Base-by-base conservation (phyloP, 2,888 invertebrate genomes). In the Magallana nippona region DNA sequence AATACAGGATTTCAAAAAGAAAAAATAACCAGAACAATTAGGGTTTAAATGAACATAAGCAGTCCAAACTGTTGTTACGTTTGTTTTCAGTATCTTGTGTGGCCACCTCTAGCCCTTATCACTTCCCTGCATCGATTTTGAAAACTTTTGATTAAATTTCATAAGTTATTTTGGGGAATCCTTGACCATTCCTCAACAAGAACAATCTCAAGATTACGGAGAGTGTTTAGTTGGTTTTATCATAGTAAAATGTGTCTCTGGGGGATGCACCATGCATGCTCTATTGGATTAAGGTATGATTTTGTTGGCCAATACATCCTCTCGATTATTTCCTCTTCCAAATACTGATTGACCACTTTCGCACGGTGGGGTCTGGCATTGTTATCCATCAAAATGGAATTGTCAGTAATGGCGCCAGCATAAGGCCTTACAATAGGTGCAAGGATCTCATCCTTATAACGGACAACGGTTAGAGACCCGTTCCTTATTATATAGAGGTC, bases 101-200 rank as follows among this genome's bases (percentile, higher is more conserved):
- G 32, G 32, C 32, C 32, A 32, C 32, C 32, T 32, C 32, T 22
- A 55, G 82, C 84, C 17, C 55, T 22, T 63, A 84, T 81, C n/a
- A 84, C 83, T 19, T 55, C 84, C 55, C 32, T 32, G 57, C 84
- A 86, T 19, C 84, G 62, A 10, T 44, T n/a, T 11, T 15, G 62
- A 56, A 85, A 71, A n/a, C n/a, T n/a, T n/a, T n/a, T n/a, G n/a
- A n/a, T n/a, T n/a, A n/a, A n/a, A n/a, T n/a, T 60, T 81, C 81
- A 56, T 55, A n/a, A 81, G 81, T 85, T 8, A 81, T 63, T 8
- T 22, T 56, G 17, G 81, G 78, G 56, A 85, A 81, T 22, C 32
- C 17, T 2, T 55, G 90, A 91, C 84, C 94, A 94, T 86, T 94
- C 94, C 22, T 94, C 94, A 19, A 93, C 94, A 19, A 94, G 94